Evolutionary conservation across 2,797 vertebrate genomes (phyloP), one percentile per base, ranked within the genome.

Genomic region (Austrolebias charrua): DNA sequence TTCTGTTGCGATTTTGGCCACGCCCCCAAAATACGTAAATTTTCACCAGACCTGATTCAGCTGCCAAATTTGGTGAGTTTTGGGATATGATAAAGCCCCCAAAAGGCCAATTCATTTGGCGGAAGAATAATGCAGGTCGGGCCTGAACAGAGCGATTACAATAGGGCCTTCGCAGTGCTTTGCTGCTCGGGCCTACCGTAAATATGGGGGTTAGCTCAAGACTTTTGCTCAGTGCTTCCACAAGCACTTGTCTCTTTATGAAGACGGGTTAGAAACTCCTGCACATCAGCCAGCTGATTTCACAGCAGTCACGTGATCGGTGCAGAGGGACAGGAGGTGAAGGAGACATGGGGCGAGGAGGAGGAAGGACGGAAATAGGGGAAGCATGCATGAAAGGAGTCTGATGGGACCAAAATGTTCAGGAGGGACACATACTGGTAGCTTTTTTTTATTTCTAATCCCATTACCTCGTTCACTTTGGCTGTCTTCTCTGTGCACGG

Each of bases 231-330:
- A 6, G 55, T 56, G 53, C 68, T 73, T 65, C 69, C 48, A 61
- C 68, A 78, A 67, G 69, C 63, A 55, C 65, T 52, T 38, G 18
- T 81, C 75, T 80, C 72, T 86, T 73, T 89, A 90, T 88, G 88
- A 85, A 87, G 86, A 64, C 75, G 83, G 80, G 63, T 66, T 85
- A 80, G 88, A 87, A 91, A 87, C 77, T 83, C 86, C 92, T 92
- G 91, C 88, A 92, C 92, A 92, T 92, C 83, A 89, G 88, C 86
- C 92, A 92, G 92, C 92, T 92, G 92, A 90, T 90, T 88, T 89
- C 88, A 89, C 87, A 87, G 81, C 81, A 80, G 83, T 84, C 88
- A 90, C 90, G 87, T 92, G 91, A 91, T 91, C 88, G 91, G 90
- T 86, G 87, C 90, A 89, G 83, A 83, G 80, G 86, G 86, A 88